Evolutionary conservation across 1,140 invertebrate species (phyloP).

Genomic region (Cardiocondyla obscurior): DNA sequence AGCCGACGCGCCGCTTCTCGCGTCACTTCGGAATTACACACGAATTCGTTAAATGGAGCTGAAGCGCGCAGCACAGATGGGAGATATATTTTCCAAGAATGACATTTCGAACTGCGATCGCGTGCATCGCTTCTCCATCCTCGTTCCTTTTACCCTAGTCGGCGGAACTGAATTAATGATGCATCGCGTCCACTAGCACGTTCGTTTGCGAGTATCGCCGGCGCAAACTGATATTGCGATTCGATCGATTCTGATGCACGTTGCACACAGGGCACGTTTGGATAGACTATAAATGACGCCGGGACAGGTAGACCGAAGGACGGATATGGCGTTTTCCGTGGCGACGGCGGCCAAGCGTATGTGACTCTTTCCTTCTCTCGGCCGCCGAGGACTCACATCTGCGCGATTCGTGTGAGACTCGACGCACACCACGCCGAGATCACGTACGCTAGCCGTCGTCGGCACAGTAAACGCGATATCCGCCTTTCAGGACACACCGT

Average conservation of each 20-base stretch:
- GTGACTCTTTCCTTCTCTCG: too few relatives aligned
- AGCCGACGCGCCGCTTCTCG: background rate
- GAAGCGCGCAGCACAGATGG: background rate
- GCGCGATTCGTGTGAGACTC: too few relatives aligned
- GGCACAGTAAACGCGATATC: too few relatives aligned
- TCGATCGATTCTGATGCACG: conserved; percentile 21
- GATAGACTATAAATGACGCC: conserved; percentile 22
- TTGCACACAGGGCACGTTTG: conserved; percentile 17
- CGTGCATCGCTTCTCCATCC: conserved; percentile 24
- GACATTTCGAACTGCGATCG: conserved; percentile 36
- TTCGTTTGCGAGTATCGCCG: background rate
- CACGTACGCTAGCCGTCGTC: too few relatives aligned
- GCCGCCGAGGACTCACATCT: too few relatives aligned
- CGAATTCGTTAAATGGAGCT: background rate
- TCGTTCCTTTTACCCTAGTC: conserved; percentile 23
- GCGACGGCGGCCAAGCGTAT: too few relatives aligned
- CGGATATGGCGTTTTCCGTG: too few relatives aligned
- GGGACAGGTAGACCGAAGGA: too few relatives aligned
- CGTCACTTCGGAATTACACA: background rate
- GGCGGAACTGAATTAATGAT: conserved; percentile 45
- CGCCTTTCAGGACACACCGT: too few relatives aligned
- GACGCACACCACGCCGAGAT: too few relatives aligned
- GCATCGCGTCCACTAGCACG: background rate
- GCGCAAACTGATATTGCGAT: conserved; percentile 25
- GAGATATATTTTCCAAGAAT: conserved; percentile 1